Evolutionary conservation across 2,113 vertebrate genomes (phyloP), one percentile per base, ranked within the genome.

Genomic region (Addax nasomaculatus): DNA sequence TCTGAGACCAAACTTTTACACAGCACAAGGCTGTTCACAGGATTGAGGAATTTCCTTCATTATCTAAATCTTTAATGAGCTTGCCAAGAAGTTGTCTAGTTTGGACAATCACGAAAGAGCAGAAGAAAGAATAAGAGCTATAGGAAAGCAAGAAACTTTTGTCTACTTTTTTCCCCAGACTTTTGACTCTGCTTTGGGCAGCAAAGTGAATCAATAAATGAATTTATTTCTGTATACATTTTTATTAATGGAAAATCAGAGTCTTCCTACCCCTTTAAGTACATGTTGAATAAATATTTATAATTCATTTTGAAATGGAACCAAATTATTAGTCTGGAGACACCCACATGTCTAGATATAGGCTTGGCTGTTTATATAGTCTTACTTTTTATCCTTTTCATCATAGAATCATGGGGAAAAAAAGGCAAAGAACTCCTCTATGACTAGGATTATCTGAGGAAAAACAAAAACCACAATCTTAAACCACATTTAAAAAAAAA

Each of bases 21-120:
- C 49, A 58, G 60, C 57, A 33, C 45, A 91, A 84, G 0, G 1
- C 93, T 96, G 64, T 91, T 94, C 81, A 33, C 85, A 58, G 85
- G 49, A 84, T 3, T 76, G 67, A 97, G 79, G 78, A 84, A 97
- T 98, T 97, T 97, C 93, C 92, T 98, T 97, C 85, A 87, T 93
- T 96, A 95, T 96, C 83, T 93, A 83, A 73, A 89, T 93, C 93
- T 93, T 94, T 84, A 86, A 89, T 88, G 93, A 43, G 33, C 49
- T 94, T 96, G 95, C 97, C 97, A 96, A 96, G 93, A 96, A 85
- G 49, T 86, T 95, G 85, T 86, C 88, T 96, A 51, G 30, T 92
- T 95, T 94, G 51, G 70, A 70, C 89, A 90, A 86, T 94, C 88
- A 76, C 70, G 30, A 76, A 97, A 64, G 57, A 93, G 92, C 15